Conservation (phyloP, 2,797 vertebrate genomes). For the Eulemur albifrons region DNA sequence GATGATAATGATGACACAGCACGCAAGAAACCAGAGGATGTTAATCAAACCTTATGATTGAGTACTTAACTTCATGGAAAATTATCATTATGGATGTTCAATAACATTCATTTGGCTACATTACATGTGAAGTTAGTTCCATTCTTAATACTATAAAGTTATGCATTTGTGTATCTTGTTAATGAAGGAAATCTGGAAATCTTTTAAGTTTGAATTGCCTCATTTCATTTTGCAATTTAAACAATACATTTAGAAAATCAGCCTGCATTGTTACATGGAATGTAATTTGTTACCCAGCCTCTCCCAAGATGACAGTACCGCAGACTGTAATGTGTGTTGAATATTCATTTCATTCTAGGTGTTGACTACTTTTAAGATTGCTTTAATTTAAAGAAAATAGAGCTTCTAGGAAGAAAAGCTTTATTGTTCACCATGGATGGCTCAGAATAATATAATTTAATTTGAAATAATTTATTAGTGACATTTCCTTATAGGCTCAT, state of each 20-base stretch:
- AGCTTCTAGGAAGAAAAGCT: slow-evolving; percentile 19
- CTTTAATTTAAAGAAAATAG: slow-evolving; percentile 18
- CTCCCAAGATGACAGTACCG: background rate
- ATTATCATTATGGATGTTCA: background rate
- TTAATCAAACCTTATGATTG: slow-evolving; percentile 43
- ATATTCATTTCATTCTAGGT: slow-evolving; percentile 21
- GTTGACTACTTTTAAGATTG: background rate
- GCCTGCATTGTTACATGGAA: background rate
- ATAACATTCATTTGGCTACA: background rate
- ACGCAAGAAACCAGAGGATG: slow-evolving; percentile 43
- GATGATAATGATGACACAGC: slow-evolving; percentile 53
- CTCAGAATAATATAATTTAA: slow-evolving; percentile 14
- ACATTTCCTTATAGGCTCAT: background rate
- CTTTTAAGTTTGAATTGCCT: slow-evolving; percentile 20
- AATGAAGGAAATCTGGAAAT: slow-evolving; percentile 19
- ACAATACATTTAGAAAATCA: slow-evolving; percentile 2
- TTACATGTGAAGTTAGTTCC: slow-evolving; percentile 12
- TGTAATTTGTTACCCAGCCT: background rate
- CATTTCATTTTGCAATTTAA: slow-evolving; percentile 37
- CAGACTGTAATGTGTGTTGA: background rate
- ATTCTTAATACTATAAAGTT: background rate
- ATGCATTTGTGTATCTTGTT: background rate
- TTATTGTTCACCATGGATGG: background rate
- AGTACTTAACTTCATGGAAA: slow-evolving; percentile 54
- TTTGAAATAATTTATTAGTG: slow-evolving; percentile 36